phyloP scores from a whole-genome alignment of 2,888 invertebrate species.

The Pammene fasciana region DNA sequence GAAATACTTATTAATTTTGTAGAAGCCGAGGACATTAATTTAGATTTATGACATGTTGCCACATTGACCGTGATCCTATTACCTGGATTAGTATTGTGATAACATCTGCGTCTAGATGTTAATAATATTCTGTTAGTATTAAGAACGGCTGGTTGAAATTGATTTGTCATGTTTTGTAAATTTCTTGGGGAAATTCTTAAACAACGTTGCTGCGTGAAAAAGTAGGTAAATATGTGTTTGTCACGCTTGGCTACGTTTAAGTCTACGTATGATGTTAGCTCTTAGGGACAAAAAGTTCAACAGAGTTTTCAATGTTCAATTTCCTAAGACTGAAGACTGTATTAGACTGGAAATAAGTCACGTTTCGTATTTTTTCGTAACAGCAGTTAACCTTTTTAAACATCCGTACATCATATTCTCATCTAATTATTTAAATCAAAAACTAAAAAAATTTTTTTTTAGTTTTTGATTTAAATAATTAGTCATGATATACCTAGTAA shows the following conservation, averaged over 20 bases:
- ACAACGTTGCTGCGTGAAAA: not conserved
- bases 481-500: no score
- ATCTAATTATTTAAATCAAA: no score
- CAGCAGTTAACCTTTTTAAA: no score
- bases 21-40: constrained; percentile 35
- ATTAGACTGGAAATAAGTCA: no score
- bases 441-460: no score
- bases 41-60: constrained; percentile 35
- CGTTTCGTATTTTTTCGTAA: no score
- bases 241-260: not conserved
- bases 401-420: no score
- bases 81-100: constrained; percentile 1
- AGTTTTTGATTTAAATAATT: no score
- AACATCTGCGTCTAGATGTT: constrained; percentile 5
- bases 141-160: not conserved
- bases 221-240: not conserved
- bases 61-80: constrained; percentile 19
- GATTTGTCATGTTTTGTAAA: constrained; percentile 9
- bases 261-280: no score
- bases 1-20: constrained; percentile 37
- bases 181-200: not conserved
- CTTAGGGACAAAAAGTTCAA: no score
- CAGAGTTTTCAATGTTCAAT: no score
- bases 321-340: no score
- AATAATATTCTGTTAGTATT: not conserved